These are phyloP conservation scores for Barnardius zonarius DNA, from an alignment of 2,113 vertebrate species.

Conservation along the genomic window DNA sequence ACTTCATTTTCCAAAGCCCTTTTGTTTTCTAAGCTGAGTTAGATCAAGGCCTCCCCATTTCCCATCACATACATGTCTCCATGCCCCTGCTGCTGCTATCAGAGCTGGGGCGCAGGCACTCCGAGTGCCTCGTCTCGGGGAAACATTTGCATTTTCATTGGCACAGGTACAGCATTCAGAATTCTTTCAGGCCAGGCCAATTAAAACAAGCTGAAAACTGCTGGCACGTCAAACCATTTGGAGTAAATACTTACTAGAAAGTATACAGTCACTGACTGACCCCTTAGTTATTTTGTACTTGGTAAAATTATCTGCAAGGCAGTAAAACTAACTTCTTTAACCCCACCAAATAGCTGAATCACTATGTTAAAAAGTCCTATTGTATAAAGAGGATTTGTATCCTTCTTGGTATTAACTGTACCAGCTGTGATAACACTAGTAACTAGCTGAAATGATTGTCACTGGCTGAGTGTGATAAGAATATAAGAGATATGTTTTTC, in stretches of 20 bases:
- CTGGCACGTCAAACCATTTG: background rate
- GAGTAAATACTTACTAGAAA: background rate
- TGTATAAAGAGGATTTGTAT: background rate
- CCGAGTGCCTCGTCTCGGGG: slow-evolving; percentile 17
- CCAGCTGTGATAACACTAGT: accelerated
- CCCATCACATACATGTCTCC: background rate
- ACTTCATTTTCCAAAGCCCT: background rate
- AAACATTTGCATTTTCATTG: slow-evolving; percentile 74
- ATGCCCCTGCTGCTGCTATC: slow-evolving; percentile 43
- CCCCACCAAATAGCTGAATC: background rate
- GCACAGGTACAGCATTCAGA: slow-evolving; percentile 74
- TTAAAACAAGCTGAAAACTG: slow-evolving; percentile 72
- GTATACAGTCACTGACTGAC: background rate
- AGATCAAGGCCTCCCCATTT: background rate
- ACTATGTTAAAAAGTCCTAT: background rate
- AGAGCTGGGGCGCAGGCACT: slow-evolving; percentile 5
- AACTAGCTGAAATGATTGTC: background rate
- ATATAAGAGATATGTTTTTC: background rate
- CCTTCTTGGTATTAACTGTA: background rate
- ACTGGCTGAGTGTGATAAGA: background rate
- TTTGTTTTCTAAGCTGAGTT: background rate
- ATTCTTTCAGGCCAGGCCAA: slow-evolving; percentile 79
- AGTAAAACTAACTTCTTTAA: background rate
- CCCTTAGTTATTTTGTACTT: background rate
- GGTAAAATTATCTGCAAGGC: background rate